phyloP scores from a whole-genome alignment of 2,888 invertebrate species.

The Drosophila bunnanda region DNA sequence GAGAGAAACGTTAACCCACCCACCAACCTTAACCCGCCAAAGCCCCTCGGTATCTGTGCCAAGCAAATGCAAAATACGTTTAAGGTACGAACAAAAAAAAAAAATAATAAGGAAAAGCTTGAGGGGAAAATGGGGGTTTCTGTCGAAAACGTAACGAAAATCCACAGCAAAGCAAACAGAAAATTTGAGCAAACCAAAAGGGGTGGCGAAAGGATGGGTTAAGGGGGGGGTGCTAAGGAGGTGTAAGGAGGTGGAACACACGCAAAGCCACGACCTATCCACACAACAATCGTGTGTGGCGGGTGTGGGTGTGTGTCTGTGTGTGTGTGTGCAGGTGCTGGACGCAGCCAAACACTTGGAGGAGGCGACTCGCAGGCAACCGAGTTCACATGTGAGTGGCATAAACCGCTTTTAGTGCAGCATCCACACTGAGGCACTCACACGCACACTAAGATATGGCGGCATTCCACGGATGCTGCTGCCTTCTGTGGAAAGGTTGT shows the following conservation, averaged over 20 bases:
- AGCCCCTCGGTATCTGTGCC: conserved; percentile 33
- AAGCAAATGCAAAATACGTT: conserved; percentile 70
- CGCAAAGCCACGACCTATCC: conserved; percentile 79
- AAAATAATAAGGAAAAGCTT: neutral
- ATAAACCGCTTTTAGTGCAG: conserved; percentile 75
- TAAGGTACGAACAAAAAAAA: conserved; percentile 50
- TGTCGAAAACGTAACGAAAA: conserved; percentile 70
- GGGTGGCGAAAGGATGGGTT: conserved; percentile 19
- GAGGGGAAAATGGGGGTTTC: conserved; percentile 23
- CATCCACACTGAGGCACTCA: conserved; percentile 36
- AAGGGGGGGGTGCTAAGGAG: conserved; percentile 2
- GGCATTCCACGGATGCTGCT: conserved; percentile 40
- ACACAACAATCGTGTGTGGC: conserved; percentile 75
- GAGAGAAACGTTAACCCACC: conserved; percentile 12
- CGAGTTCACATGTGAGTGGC: conserved; percentile 70
- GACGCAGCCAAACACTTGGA: conserved; percentile 57
- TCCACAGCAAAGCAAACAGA: conserved; percentile 73
- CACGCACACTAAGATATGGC: conserved; percentile 9
- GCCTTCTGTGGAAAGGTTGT: conserved; percentile 62
- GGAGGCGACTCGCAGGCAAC: conserved; percentile 14
- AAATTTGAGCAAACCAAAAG: conserved; percentile 60
- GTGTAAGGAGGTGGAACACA: conserved; percentile 11
- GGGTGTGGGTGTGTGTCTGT: conserved; percentile 5
- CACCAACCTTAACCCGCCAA: conserved; percentile 16
- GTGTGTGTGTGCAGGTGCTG: conserved; percentile 34